Evolutionary conservation across 2,888 invertebrate genomes (phyloP), one percentile per base, ranked within the genome.

Genomic region (Patella depressa): DNA sequence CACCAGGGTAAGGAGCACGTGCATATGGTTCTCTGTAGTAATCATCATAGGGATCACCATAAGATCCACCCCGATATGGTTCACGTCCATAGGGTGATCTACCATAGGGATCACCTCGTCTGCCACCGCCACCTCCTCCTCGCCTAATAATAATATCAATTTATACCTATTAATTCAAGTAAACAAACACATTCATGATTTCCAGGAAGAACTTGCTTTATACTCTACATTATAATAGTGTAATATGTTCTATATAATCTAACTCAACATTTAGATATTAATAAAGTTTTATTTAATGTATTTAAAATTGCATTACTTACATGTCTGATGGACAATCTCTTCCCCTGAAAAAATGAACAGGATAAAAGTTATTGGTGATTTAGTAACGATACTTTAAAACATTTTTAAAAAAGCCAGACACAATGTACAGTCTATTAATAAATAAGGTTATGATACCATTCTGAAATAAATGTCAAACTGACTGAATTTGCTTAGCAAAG

Each of bases 321-420:
- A 86, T 85, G 78, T 87, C 87, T 74, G 85, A 85, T n/a, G 96
- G 97, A 93, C 97, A 97, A 93, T 97, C 97, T 94, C 97, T 97
- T 89, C 97, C 97, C 97, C 97, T 87, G 80, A 29, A 85, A 85
- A 71, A 7, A 53, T 78, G 72, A 59, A 78, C 45, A 45, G 45
- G 7, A 45, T 45, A 45, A 45, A 7, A 45, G 45, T 45, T 45
- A 45, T 45, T 45, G 7, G 45, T 45, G 45, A 45, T 45, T 45
- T 45, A 45, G 45, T 45, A 9, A 45, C 9, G 45, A 45, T 45
- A 45, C 45, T 45, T 45, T 45, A 9, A 45, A 45, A 7, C 45
- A 45, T 7, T 4, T 29, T 45, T 4, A 9, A 45, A 45, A 45
- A 34, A 4, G 0, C 34, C 34, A 45, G 45, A 9, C 45, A 45